phyloP scores from a whole-genome alignment of 2,888 invertebrate species.

The Coleophora flavipennella region DNA sequence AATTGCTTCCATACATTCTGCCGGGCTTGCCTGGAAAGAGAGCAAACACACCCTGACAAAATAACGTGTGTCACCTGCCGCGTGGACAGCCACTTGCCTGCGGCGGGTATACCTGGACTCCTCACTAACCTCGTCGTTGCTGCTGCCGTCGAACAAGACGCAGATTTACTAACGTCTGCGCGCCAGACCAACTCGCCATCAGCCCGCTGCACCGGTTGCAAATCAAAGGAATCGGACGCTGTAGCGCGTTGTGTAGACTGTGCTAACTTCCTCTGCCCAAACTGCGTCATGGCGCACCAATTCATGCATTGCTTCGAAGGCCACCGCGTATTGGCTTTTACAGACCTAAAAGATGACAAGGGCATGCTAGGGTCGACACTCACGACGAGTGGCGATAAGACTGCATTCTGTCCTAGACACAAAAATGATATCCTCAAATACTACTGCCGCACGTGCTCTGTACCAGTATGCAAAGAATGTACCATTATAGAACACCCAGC shows the following conservation, averaged over 20 bases:
- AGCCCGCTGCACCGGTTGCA: slow-evolving; percentile 94
- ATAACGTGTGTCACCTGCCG: slow-evolving; percentile 81
- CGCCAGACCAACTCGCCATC: slow-evolving; percentile 62
- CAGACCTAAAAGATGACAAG: slow-evolving; percentile 76
- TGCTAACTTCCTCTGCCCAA: slow-evolving; percentile 94
- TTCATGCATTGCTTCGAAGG: slow-evolving; percentile 99
- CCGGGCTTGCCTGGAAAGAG: slow-evolving; percentile 84
- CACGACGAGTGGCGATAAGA: slow-evolving; percentile 73
- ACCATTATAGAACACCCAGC: slow-evolving; percentile 88
- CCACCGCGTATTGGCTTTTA: slow-evolving; percentile 87
- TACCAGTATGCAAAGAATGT: slow-evolving; percentile 96
- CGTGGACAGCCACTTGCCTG: slow-evolving; percentile 64
- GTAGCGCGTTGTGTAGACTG: slow-evolving; percentile 98
- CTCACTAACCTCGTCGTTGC: slow-evolving; percentile 76
- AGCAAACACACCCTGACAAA: slow-evolving; percentile 78
- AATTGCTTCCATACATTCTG: slow-evolving; percentile 90
- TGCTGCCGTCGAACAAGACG: slow-evolving; percentile 70
- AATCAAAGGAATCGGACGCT: slow-evolving; percentile 94
- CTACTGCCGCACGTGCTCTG: slow-evolving; percentile 94
- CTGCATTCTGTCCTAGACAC: slow-evolving; percentile 88
- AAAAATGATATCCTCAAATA: slow-evolving; percentile 93
- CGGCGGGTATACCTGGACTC: slow-evolving; percentile 76
- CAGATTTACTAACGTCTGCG: slow-evolving; percentile 59
- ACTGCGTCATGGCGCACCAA: slow-evolving; percentile 99
- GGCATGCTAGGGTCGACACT: slow-evolving; percentile 64